These are phyloP conservation scores for Yponomeuta plumbellus DNA, from an alignment of 2,888 invertebrate genomes.

Conservation along the genomic window DNA sequence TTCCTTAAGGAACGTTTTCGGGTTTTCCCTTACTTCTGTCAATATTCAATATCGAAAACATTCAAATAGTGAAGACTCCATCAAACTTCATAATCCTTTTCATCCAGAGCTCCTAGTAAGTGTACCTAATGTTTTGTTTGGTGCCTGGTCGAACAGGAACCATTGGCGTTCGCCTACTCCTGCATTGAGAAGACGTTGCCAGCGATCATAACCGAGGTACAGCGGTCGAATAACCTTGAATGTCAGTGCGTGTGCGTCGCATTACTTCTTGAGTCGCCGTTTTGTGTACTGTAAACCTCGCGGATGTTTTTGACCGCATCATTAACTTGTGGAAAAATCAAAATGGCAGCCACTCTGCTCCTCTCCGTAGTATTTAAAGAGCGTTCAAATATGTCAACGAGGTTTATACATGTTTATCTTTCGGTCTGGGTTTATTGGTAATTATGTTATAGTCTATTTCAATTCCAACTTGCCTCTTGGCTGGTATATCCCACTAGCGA, in stretches of 20 bases:
- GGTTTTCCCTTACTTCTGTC: no score
- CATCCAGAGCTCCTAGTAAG: no score
- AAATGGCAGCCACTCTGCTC: no score
- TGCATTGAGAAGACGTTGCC: conserved; percentile 83
- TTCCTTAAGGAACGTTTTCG: no score
- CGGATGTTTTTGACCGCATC: background rate
- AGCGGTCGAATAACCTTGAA: conserved; percentile 19
- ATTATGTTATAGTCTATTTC: background rate
- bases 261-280: background rate
- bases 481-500: background rate
- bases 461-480: background rate
- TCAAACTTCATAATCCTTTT: no score
- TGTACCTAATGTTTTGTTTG: background rate
- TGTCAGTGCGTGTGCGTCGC: background rate
- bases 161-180: conserved; percentile 79
- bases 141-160: conserved; percentile 57
- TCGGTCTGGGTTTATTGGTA: background rate
- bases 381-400: background rate
- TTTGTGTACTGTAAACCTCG: background rate
- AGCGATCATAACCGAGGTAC: conserved; percentile 80
- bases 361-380: background rate
- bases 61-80: no score
- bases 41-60: no score
- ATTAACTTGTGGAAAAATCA: no score
- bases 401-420: background rate